Percentiles rank a stretch among this genome's conserved stretches.
Conservation (phyloP, 2,113 vertebrate species). For the Menidia beryllina region DNA sequence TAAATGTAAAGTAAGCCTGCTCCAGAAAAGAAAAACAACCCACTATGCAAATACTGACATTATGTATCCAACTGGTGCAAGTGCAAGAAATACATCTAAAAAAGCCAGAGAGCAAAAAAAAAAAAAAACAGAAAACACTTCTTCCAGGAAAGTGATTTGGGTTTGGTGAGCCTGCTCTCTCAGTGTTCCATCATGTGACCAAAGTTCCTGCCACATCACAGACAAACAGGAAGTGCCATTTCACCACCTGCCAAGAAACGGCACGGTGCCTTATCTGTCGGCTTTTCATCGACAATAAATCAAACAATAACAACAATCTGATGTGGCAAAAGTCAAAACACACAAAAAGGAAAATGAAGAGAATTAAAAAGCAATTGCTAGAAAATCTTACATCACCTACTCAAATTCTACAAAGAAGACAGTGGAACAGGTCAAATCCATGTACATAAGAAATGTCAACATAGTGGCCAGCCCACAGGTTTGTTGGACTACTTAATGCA, state of each 20-base stretch:
- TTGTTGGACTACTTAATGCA: not conserved
- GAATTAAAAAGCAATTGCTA: not conserved
- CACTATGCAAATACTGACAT: slow-evolving; percentile 38
- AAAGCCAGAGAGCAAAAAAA: slow-evolving; percentile 21
- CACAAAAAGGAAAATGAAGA: not conserved
- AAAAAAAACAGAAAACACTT: slow-evolving; percentile 19
- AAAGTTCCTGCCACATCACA: slow-evolving; percentile 75
- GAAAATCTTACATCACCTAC: not conserved
- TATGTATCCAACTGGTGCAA: slow-evolving; percentile 51
- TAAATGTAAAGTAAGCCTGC: slow-evolving; percentile 8
- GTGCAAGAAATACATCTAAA: slow-evolving; percentile 42
- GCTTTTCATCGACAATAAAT: slow-evolving; percentile 48
- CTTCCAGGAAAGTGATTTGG: slow-evolving; percentile 75
- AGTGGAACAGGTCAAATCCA: not conserved
- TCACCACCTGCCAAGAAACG: slow-evolving; percentile 64
- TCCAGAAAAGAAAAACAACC: not conserved
- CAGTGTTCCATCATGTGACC: slow-evolving; percentile 69
- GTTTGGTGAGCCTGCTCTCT: slow-evolving; percentile 63
- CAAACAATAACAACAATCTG: slow-evolving; percentile 39
- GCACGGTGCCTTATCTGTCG: not conserved
- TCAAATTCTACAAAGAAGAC: no score
- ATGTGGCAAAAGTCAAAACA: slow-evolving; percentile 5
- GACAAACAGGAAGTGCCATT: slow-evolving; percentile 65
- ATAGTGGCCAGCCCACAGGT: not conserved
- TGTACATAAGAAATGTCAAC: not conserved